Percentiles rank a stretch among this genome's conserved stretches.
Evolutionary conservation across 2,113 vertebrate species (phyloP).

Genomic region (Trinectes maculatus): DNA sequence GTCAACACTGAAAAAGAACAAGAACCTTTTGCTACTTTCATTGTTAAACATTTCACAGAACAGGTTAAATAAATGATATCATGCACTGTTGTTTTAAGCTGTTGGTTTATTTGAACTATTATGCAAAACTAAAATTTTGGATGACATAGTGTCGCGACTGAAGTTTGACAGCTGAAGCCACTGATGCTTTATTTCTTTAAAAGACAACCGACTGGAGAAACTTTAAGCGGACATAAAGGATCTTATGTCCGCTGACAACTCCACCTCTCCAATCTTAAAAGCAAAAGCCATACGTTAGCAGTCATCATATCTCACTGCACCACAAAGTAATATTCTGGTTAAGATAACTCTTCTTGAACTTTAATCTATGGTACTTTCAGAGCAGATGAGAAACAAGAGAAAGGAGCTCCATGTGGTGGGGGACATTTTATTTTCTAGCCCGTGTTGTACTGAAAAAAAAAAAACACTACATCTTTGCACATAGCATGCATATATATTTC

Average conservation of each 20-base stretch:
- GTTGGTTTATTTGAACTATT: not conserved
- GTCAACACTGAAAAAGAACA: not conserved
- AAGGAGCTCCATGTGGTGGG: too few relatives aligned
- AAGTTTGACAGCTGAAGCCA: not conserved
- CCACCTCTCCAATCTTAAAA: not conserved
- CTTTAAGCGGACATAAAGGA: too few relatives aligned
- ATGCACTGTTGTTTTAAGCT: not conserved
- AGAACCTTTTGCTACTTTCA: not conserved
- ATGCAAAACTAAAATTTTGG: not conserved
- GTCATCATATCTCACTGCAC: slow-evolving; percentile 1
- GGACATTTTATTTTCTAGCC: not conserved
- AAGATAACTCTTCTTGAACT: slow-evolving; percentile 43
- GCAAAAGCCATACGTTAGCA: not conserved
- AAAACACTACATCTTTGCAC: not conserved
- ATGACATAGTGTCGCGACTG: not conserved
- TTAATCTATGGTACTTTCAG: slow-evolving; percentile 32
- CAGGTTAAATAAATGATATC: not conserved
- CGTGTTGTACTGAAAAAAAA: too few relatives aligned
- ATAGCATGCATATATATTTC: too few relatives aligned
- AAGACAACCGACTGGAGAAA: too few relatives aligned
- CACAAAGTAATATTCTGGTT: slow-evolving; percentile 5
- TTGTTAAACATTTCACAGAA: not conserved
- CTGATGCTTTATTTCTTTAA: too few relatives aligned
- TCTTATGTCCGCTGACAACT: too few relatives aligned
- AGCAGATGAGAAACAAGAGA: too few relatives aligned